These are phyloP conservation scores for Vesta saturnalis DNA, from an alignment of 2,888 invertebrate genomes.

Conservation along the genomic window DNA sequence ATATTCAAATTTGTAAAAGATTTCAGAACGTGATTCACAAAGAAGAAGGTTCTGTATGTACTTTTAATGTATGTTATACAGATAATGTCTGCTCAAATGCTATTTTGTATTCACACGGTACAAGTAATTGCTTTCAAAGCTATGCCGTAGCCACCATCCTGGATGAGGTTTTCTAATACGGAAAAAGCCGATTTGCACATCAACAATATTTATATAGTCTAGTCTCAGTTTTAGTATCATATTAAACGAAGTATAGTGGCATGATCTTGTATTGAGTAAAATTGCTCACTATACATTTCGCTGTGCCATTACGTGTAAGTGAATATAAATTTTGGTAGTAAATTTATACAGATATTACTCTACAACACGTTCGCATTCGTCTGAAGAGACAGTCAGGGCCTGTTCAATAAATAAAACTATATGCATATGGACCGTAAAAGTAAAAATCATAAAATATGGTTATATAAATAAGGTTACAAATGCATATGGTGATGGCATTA, in stretches of 20 bases:
- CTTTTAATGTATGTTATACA: too few species aligned
- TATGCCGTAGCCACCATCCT: neutral
- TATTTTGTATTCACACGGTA: neutral
- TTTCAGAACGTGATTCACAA: neutral
- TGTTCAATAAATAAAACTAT: conserved; percentile 27
- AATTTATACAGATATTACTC: conserved; percentile 43
- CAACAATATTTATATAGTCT: conserved; percentile 25
- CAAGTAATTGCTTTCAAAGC: neutral
- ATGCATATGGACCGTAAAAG: conserved; percentile 31
- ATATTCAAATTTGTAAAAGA: too few species aligned
- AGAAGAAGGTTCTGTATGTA: too few species aligned
- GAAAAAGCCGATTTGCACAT: neutral
- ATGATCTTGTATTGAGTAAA: conserved; percentile 26
- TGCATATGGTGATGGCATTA: neutral
- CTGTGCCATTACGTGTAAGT: conserved; percentile 39
- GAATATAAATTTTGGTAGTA: conserved; percentile 43
- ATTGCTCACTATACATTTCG: conserved; percentile 28
- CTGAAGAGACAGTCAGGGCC: conserved; percentile 26
- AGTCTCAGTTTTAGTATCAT: conserved; percentile 21
- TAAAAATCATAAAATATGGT: neutral
- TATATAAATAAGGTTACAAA: neutral
- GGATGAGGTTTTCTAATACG: neutral
- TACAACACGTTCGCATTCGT: conserved; percentile 37
- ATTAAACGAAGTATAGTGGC: conserved; percentile 19
- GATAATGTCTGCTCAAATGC: neutral